These are phyloP conservation scores for Melolontha melolontha DNA, from an alignment of 2,888 invertebrate genomes.

Conservation along the genomic window DNA sequence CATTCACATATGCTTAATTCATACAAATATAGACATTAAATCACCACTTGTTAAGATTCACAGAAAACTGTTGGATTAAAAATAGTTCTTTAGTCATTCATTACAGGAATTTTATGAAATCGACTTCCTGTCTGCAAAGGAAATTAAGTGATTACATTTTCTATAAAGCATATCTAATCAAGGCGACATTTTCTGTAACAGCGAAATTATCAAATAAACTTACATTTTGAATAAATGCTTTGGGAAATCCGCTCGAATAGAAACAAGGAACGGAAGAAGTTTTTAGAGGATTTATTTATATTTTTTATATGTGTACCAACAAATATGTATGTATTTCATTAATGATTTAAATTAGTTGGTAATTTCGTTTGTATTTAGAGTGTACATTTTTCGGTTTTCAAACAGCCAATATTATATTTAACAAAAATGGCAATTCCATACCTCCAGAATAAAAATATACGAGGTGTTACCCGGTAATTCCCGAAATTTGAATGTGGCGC, in stretches of 20 bases:
- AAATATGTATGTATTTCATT: no score
- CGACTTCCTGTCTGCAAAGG: constrained; percentile 36
- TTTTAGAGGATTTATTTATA: no score
- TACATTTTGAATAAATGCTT: constrained; percentile 15
- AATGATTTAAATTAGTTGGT: no score
- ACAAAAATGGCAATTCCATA: no score
- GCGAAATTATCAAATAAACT: constrained; percentile 30
- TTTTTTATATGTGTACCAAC: no score
- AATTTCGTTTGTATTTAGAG: no score
- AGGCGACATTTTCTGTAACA: constrained; percentile 37
- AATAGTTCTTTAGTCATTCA: constrained; percentile 29
- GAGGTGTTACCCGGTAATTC: no score
- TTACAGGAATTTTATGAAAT: constrained; percentile 38
- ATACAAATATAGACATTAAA: background rate
- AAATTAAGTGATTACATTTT: constrained; percentile 39
- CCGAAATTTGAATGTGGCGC: no score
- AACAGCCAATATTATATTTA: no score
- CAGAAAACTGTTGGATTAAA: constrained; percentile 20
- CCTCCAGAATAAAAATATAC: no score
- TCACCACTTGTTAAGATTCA: constrained; percentile 26
- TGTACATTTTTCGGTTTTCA: no score
- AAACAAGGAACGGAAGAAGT: background rate
- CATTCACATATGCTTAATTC: background rate
- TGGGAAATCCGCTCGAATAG: constrained; percentile 10
- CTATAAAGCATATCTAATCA: constrained; percentile 34